Evolutionary conservation across 2,113 vertebrate genomes (phyloP), one percentile per base, ranked within the genome.

Genomic region (Stictonetta naevosa): DNA sequence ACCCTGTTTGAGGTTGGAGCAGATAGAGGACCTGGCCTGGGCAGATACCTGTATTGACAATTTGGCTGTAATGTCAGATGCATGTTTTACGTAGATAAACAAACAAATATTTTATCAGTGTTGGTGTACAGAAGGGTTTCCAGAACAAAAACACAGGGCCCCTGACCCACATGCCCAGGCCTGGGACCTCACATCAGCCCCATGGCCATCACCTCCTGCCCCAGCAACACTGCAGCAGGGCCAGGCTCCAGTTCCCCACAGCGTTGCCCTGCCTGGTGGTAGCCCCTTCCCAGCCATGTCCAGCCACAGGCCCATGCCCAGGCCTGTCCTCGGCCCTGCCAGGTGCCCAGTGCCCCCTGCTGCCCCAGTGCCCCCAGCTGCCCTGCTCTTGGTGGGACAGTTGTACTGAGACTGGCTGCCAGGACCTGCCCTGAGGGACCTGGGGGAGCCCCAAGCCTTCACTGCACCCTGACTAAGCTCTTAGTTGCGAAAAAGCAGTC

Each of bases 301-400:
- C 18, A 28, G 11, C 14, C 2, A 2, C 0, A 0, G 7, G 31
- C 23, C 33, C 52, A 69, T 0, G 1, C 36, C 60, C 44, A 23
- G 25, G 7, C 13, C 31, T 19, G 21, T 31, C 13, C 12, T 60
- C 6, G 0, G 13, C 48, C 48, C 11, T 63, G 26, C 10, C 26
- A 3, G 0, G 8, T 56, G 29, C 25, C 34, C n/a, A 18, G 7
- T 63, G 25, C 10, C 34, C 25, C 36, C 25, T 28, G 25, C 48
- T 50, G 48, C 21, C 22, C 48, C 48, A 23, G 48, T 52, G 50
- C 50, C 50, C 20, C 23, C 50, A 52, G 36, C 38, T 82, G 53
- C 23, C 26, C 53, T 55, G 21, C 12, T 55, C 21, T 29, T 60
- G 10, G 11, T 38, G 28, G 48, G 42, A 6, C 1, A 1, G 8